Evolutionary conservation across 2,888 invertebrate genomes (phyloP), one percentile per base, ranked within the genome.

Genomic region (Cheilosia soror): DNA sequence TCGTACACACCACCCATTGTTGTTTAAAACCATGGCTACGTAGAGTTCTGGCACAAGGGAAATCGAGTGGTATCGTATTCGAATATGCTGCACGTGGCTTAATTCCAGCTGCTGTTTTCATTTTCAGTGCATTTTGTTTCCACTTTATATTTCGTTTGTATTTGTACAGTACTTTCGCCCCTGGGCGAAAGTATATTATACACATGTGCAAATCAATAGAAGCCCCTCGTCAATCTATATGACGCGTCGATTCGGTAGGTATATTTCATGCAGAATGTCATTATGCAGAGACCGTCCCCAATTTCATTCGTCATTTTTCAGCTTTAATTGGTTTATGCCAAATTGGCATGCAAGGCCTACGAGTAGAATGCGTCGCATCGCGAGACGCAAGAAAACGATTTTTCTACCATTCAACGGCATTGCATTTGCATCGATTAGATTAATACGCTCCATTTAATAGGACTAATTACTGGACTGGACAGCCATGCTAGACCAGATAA

Each of bases 381-480:
- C 9, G 9, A 37, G 37, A 33, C 13, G 11, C 42, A 13, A 53
- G 40, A 60, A 58, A 66, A 42, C 27, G 29, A 33, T 60, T 58
- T 60, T 68, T 11, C n/a, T 65, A 37, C 29, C 20, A 47, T 57
- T 66, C 49, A 58, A 47, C 57, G 37, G 55, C 65, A 58, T 58
- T 40, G 55, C 58, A 80, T 80, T 73, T 75, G 44, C 60, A 80
- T 75, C 75, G 75, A 80, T 80, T 68, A 62, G 60, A 55, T 75
- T 80, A 80, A 80, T 75, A 60, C 60, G 66, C 60, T 75, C 75
- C 25, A 80, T 80, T 80, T 55, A 80, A 75, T 62, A 40, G 53
- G 60, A 47, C 55, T 62, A 62, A 68, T 68, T 68, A 66, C 29
- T 44, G 37, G n/a, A 66, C 29, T 44, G 37, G n/a, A 60, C 65